Conservation (phyloP, 2,888 invertebrate species). For the Coleophora deauratella region DNA sequence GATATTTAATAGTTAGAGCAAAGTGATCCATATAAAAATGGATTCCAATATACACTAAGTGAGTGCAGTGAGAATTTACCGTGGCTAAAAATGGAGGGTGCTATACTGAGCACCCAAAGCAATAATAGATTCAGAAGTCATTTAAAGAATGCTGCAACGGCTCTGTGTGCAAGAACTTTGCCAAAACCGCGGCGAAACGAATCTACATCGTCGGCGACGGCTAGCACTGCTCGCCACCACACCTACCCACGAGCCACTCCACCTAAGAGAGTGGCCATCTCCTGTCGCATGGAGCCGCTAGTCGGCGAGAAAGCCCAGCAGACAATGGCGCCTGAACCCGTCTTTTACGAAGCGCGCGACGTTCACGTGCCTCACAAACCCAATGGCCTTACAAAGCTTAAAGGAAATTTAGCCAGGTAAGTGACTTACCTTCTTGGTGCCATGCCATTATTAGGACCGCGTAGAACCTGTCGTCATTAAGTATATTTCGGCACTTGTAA, state of each 20-base stretch:
- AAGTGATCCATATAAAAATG: conserved; percentile 30
- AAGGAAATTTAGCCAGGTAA: conserved; percentile 53
- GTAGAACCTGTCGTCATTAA: not conserved
- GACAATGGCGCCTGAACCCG: conserved; percentile 32
- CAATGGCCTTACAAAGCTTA: conserved; percentile 45
- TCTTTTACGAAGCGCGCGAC: conserved; percentile 31
- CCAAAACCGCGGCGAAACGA: conserved; percentile 62
- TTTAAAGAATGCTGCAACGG: conserved; percentile 64
- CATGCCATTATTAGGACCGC: not conserved
- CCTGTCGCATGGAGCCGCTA: conserved; percentile 54
- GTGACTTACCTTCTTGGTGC: not conserved
- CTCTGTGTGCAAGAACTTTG: conserved; percentile 60
- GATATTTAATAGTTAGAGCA: not conserved
- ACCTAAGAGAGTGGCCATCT: conserved; percentile 49
- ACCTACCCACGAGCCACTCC: conserved; percentile 58
- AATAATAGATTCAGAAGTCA: conserved; percentile 60
- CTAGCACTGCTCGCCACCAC: conserved; percentile 47
- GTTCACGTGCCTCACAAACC: conserved; percentile 26
- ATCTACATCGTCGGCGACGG: conserved; percentile 29
- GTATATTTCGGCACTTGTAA: conserved; percentile 14
- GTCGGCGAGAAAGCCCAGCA: conserved; percentile 34
- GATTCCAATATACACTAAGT: conserved; percentile 44
- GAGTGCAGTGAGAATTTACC: not conserved
- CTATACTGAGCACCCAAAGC: conserved; percentile 63
- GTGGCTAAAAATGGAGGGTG: conserved; percentile 61